Evolutionary conservation across 2,888 invertebrate genomes (phyloP).

Genomic region (Zaprionus obscuricornis): DNA sequence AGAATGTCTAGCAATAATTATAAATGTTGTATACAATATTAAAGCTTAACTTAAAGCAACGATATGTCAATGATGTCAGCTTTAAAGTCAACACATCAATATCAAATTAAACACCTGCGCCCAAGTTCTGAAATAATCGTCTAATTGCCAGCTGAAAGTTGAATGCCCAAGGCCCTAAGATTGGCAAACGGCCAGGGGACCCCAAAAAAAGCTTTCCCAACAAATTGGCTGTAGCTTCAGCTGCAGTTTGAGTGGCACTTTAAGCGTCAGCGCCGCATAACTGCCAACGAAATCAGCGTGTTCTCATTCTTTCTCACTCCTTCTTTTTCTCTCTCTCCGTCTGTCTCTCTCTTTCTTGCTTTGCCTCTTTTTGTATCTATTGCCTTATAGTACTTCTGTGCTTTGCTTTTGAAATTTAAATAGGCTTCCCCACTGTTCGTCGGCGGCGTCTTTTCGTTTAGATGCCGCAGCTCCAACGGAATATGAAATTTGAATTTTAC

Average conservation of each 20-base stretch:
- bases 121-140: slow-evolving; percentile 37
- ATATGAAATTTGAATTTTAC: slow-evolving; percentile 66
- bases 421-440: slow-evolving; percentile 27
- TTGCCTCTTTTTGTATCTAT: slow-evolving; percentile 14
- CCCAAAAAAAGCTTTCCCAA: slow-evolving; percentile 11
- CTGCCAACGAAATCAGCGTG: slow-evolving; percentile 44
- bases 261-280: slow-evolving; percentile 34
- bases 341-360: background rate
- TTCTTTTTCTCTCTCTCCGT: background rate
- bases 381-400: slow-evolving; percentile 35
- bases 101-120: slow-evolving; percentile 59
- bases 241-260: slow-evolving; percentile 51
- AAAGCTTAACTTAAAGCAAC: background rate
- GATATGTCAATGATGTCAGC: no score
- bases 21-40: slow-evolving; percentile 3
- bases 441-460: background rate
- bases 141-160: slow-evolving; percentile 62
- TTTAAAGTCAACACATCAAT: slow-evolving; percentile 48
- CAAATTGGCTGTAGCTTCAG: slow-evolving; percentile 50
- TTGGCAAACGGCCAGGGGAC: slow-evolving; percentile 47
- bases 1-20: background rate
- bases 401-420: slow-evolving; percentile 61
- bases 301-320: background rate
- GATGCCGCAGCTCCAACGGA: slow-evolving; percentile 41
- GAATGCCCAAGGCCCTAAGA: slow-evolving; percentile 42